Evolutionary conservation across 2,797 vertebrate species (phyloP).

Genomic region (Lutjanus campechanus): DNA sequence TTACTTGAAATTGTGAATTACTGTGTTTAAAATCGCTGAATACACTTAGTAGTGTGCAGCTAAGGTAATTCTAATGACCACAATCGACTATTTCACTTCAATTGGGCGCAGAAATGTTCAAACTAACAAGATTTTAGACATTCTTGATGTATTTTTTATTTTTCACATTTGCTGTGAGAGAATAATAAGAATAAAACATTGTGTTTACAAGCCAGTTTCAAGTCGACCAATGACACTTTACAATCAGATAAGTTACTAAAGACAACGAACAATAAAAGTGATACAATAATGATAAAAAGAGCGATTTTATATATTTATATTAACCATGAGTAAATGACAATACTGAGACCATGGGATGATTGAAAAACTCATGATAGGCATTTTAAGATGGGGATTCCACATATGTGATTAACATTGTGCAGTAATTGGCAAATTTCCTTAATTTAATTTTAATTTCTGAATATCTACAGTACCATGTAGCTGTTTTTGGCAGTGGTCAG

Average conservation of each 20-base stretch:
- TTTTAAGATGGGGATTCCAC: neutral
- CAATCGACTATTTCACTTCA: neutral
- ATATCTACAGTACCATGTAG: neutral
- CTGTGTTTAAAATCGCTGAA: constrained; percentile 1
- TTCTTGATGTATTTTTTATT: neutral
- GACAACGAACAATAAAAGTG: too few relatives aligned
- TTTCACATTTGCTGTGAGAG: neutral
- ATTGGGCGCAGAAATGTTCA: neutral
- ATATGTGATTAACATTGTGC: neutral
- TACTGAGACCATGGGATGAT: neutral
- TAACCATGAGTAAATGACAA: neutral
- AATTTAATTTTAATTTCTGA: neutral
- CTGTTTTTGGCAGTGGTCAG: neutral
- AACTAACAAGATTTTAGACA: neutral
- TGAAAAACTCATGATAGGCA: neutral
- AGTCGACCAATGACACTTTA: too few relatives aligned
- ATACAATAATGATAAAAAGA: too few relatives aligned
- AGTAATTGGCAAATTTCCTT: neutral
- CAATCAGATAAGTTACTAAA: too few relatives aligned
- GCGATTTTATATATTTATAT: too few relatives aligned
- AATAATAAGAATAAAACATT: too few relatives aligned
- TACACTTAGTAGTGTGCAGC: neutral
- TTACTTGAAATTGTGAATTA: constrained; percentile 18
- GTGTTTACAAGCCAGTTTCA: too few relatives aligned
- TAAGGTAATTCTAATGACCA: neutral